Evolutionary conservation across 2,113 vertebrate genomes (phyloP), one percentile per base, ranked within the genome.

Genomic region (Aspidoscelis tigris): DNA sequence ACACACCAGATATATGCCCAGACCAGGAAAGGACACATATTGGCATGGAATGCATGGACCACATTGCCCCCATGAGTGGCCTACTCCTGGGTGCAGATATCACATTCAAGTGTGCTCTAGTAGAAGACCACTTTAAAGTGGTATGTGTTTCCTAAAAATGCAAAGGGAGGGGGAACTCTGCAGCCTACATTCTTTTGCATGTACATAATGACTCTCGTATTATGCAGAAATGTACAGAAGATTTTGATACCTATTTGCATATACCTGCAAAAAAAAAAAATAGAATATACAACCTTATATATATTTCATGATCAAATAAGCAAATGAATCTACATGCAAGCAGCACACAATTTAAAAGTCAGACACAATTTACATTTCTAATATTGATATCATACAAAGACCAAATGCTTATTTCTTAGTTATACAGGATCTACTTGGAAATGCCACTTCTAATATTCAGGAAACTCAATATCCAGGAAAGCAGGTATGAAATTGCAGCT

Each of bases 321-420:
- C 65, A 86, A 66, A 24, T 85, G 18, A 55, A 70, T 1, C n/a
- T 39, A 66, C 3, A 74, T 77, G 70, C n/a, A 66, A 6, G 50
- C 33, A 88, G 14, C 65, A 83, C 77, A 88, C 82, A 2, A 78
- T 71, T 24, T 87, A 86, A 83, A 87, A 66, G 5, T 50, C 66
- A 74, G 6, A 3, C 20, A 33, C 24, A 80, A 9, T 65, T 91
- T 26, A 18, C 70, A 20, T 10, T 71, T 44, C 41, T 6, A 2
- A 50, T 75, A 76, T n/a, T 69, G 39, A 53, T 81, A 78, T 47
- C 18, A 72, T n/a, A 84, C 58, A 65, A 14, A 8, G 26, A 71
- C 65, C 76, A 50, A 71, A 47, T 7, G 3, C 20, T 21, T 7
- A 43, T 24, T 76, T 33, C 16, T 21, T 44, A 44, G 22, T 6